A percentile compares a stretch with the other conserved stretches of the same genome.
Evolutionary conservation across 2,113 vertebrate genomes (phyloP).

Genomic region (Ameiurus melas): DNA sequence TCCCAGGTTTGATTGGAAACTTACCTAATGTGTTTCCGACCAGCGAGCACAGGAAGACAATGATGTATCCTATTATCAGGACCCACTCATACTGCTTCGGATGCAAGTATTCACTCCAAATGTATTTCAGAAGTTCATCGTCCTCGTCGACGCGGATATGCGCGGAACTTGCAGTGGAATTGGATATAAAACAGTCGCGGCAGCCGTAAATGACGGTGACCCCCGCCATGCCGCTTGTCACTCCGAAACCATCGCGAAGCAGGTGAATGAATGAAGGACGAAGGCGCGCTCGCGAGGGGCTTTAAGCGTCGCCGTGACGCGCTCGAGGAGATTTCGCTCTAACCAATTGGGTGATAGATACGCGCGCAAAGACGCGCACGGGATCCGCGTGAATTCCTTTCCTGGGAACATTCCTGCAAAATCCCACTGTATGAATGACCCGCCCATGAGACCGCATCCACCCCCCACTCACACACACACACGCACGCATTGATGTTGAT

Average conservation of each 20-base stretch:
- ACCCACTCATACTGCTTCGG: slow-evolving; percentile 97
- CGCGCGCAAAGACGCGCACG: not conserved
- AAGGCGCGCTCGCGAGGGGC: not conserved
- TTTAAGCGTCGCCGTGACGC: slow-evolving; percentile 8
- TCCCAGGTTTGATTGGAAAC: slow-evolving; percentile 56
- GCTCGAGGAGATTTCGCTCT: not conserved
- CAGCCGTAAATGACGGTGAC: slow-evolving; percentile 68
- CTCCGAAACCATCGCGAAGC: slow-evolving; percentile 41
- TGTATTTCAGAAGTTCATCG: slow-evolving; percentile 91
- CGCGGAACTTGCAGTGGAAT: slow-evolving; percentile 71
- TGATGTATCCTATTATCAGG: slow-evolving; percentile 89
- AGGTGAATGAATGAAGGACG: not conserved
- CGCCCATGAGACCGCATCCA: too few species aligned
- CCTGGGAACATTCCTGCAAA: not conserved
- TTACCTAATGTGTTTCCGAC: slow-evolving; percentile 92
- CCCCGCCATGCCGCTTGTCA: slow-evolving; percentile 76
- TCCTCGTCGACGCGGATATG: slow-evolving; percentile 79
- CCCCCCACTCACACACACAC: too few species aligned
- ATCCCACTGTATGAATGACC: too few species aligned
- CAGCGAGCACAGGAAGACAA: slow-evolving; percentile 91
- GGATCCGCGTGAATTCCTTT: not conserved
- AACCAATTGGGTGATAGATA: not conserved
- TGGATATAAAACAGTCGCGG: slow-evolving; percentile 77
- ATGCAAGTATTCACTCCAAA: slow-evolving; percentile 93
- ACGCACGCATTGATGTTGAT: too few species aligned